These are phyloP conservation scores for Brachylomia viminalis DNA, from an alignment of 2,888 invertebrate genomes.

Conservation along the genomic window DNA sequence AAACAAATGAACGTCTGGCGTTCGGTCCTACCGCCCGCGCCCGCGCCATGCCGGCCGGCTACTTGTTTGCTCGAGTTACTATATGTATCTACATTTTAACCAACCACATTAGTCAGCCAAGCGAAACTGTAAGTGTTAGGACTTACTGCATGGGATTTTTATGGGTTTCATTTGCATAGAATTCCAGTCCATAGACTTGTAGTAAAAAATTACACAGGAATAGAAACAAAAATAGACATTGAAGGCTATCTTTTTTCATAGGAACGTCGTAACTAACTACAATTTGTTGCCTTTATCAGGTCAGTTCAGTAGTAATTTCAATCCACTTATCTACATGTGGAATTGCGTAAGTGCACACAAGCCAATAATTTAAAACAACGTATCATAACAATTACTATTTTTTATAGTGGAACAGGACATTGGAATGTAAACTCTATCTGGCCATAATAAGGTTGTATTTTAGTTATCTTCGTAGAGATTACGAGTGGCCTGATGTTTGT, in stretches of 20 bases:
- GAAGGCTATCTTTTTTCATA: slow-evolving; percentile 33
- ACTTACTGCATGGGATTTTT: slow-evolving; percentile 48
- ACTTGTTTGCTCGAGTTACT: slow-evolving; percentile 59
- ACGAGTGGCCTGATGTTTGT: slow-evolving; percentile 71
- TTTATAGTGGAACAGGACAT: slow-evolving; percentile 44
- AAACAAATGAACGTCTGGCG: slow-evolving; percentile 69
- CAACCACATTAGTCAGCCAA: slow-evolving; percentile 54
- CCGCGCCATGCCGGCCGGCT: slow-evolving; percentile 44
- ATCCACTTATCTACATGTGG: slow-evolving; percentile 64
- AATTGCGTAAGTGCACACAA: slow-evolving; percentile 67
- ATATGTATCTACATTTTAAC: slow-evolving; percentile 38
- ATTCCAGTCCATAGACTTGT: slow-evolving; percentile 35
- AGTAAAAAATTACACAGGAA: slow-evolving; percentile 29
- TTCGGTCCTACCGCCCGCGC: slow-evolving; percentile 55
- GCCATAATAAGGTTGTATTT: slow-evolving; percentile 61
- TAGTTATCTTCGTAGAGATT: slow-evolving; percentile 55
- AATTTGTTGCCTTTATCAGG: slow-evolving; percentile 33
- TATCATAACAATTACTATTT: slow-evolving; percentile 63
- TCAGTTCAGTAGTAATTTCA: slow-evolving; percentile 52
- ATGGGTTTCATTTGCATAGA: slow-evolving; percentile 55
- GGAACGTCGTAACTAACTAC: slow-evolving; percentile 32
- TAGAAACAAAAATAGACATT: slow-evolving; percentile 34
- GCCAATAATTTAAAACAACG: slow-evolving; percentile 71
- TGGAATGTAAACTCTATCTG: slow-evolving; percentile 59
- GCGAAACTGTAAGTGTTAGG: slow-evolving; percentile 60